Evolutionary conservation across 2,113 vertebrate species (phyloP).

Genomic region (Melierax canorus): DNA sequence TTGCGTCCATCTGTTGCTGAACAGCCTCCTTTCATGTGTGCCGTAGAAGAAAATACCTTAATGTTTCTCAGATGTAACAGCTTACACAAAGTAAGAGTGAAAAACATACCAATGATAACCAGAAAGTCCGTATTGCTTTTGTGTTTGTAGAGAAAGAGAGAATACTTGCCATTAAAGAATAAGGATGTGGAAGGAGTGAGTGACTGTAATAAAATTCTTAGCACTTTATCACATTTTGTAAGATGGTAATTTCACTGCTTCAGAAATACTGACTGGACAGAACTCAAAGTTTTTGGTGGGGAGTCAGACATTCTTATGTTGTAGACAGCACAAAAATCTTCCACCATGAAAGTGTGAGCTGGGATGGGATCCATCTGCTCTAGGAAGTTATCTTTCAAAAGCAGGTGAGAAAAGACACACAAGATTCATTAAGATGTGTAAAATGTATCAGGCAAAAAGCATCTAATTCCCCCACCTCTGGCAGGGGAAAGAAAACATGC

Average conservation of each 20-base stretch:
- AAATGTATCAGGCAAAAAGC: not conserved
- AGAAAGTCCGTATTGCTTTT: not conserved
- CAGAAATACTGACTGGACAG: not conserved
- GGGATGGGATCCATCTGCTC: not conserved
- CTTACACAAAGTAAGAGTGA: not conserved
- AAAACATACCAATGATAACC: not conserved
- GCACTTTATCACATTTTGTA: not conserved
- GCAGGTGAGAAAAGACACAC: not conserved
- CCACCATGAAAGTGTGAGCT: not conserved
- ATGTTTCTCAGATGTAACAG: not conserved
- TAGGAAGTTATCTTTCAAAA: not conserved
- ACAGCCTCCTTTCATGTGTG: not conserved
- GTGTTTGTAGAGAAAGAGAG: no score
- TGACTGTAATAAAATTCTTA: not conserved
- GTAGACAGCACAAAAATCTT: not conserved
- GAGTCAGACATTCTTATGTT: not conserved
- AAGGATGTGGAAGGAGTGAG: not conserved
- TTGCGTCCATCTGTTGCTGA: not conserved
- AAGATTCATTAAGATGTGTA: not conserved
- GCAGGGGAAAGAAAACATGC: not conserved
- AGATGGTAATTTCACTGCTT: not conserved
- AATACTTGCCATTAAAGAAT: not conserved
- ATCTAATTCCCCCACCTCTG: not conserved
- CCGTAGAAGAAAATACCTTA: rapidly evolving
- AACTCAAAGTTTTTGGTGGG: not conserved